Percentiles rank a stretch among this genome's conserved stretches.
Conservation (phyloP, 2,797 vertebrate genomes). For the Pipistrellus kuhlii region DNA sequence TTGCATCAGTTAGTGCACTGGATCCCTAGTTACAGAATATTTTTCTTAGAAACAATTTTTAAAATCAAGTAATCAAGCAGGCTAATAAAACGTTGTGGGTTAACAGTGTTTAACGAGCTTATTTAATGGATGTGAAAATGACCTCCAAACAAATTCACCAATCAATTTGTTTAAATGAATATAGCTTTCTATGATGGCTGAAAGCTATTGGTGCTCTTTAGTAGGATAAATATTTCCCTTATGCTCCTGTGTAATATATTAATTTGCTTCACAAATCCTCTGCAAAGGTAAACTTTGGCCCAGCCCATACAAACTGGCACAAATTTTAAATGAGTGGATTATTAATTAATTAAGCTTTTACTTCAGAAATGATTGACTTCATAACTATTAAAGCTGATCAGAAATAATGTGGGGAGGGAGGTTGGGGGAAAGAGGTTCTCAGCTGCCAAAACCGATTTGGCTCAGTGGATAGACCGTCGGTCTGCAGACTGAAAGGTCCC, state of each 20-base stretch:
- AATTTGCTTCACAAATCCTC: conserved; percentile 42
- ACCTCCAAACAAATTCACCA: not conserved
- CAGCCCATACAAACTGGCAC: not conserved
- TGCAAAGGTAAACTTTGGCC: conserved; percentile 56
- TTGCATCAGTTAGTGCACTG: too few relatives aligned
- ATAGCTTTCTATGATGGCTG: not conserved
- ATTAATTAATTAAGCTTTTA: conserved; percentile 12
- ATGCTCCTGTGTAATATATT: not conserved
- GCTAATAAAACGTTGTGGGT: not conserved
- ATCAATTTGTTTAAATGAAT: conserved; percentile 44
- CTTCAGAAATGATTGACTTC: conserved; percentile 20
- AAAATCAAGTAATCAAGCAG: conserved; percentile 33
- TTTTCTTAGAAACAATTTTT: conserved; percentile 17
- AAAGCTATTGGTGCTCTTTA: conserved; percentile 49
- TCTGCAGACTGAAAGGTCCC: too few relatives aligned
- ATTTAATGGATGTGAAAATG: not conserved
- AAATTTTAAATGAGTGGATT: conserved; percentile 45
- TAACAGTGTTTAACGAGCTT: not conserved
- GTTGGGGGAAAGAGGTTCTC: not conserved
- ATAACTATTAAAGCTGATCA: not conserved
- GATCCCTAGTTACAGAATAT: not conserved
- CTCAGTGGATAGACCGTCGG: too few relatives aligned
- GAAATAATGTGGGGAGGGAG: not conserved
- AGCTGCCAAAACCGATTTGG: too few relatives aligned
- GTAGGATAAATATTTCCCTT: not conserved